Base-by-base conservation (phyloP, 2,888 invertebrate genomes). In the Sphaeridia pumilis region DNA sequence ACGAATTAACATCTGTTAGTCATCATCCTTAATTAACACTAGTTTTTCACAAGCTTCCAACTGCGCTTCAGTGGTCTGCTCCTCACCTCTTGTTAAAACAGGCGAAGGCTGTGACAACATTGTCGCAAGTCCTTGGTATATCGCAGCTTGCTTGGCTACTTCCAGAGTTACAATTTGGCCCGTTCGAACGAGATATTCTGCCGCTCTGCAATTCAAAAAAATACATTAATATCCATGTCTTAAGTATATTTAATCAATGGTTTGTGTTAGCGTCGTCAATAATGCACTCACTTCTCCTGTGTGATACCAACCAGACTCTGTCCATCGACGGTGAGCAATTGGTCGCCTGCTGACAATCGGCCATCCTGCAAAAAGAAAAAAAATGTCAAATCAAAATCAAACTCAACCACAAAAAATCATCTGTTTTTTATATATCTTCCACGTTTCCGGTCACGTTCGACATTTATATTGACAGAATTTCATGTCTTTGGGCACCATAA, bases 91-190 rank as follows among this genome's bases (percentile, higher is more conserved):
- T 67, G 79, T 78, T 70, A 82, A 82, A 58, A 82, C 78, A 49
- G 88, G 88, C 65, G 87, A 87, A 12, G 93, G 93, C 69, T 93
- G 92, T 65, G 87, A 88, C 46, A 95, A 75, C 61, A 64, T 61
- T 20, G 90, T 89, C 17, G 93, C 93, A 51, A 98, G 75, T 25
- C 97, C 97, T 73, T 98, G 95, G 70, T 88, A 86, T 67, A 94
- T 85, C 46, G 97, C 98, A 46, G 94, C 97, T 71, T 95, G 93
- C 72, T 97, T 97, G 24, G 93, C 94, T 56, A 98, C 95, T 71
- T 94, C 93, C 59, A 98, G 73, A 5, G 87, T 86, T 26, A 98
- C 97, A 4, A 89, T 81, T 36, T 87, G 87, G 7, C 95, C 94
- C 14, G 95, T 95, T 51, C 88, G 78, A 43, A 93, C 92, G 69